phyloP scores from a whole-genome alignment of 2,888 invertebrate species.

The Epinotia demarniana region DNA sequence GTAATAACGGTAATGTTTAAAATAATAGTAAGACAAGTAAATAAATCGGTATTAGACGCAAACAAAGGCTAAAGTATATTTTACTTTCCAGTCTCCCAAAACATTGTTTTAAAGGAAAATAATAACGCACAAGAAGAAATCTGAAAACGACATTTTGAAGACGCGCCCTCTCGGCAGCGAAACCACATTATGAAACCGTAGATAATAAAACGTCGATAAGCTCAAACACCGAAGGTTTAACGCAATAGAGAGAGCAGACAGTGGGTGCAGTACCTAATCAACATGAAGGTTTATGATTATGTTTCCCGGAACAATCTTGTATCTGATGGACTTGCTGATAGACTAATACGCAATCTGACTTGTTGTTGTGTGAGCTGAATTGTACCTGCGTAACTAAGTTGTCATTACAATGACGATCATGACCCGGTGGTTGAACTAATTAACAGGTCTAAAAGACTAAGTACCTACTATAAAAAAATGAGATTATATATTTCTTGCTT shows the following conservation, averaged over 20 bases:
- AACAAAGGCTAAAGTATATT: too few species aligned
- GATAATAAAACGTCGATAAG: constrained; percentile 10
- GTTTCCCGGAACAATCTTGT: not conserved
- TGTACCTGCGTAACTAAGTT: not conserved
- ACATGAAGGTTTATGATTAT: not conserved
- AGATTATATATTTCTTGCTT: too few species aligned
- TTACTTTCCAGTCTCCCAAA: not conserved
- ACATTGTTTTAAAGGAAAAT: not conserved
- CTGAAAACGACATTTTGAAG: not conserved
- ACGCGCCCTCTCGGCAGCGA: constrained; percentile 16
- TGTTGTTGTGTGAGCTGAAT: not conserved
- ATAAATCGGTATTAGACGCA: too few species aligned
- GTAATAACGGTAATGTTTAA: too few species aligned
- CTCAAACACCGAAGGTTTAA: not conserved
- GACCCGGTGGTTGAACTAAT: not conserved
- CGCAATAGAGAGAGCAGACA: constrained; percentile 8
- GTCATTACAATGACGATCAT: not conserved
- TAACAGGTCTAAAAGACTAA: not conserved
- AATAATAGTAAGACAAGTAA: too few species aligned
- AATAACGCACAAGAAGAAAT: not conserved
- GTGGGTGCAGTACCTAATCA: not conserved
- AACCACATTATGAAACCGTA: constrained; percentile 9
- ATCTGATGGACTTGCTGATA: not conserved
- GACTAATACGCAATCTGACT: not conserved
- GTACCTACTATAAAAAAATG: too few species aligned